A percentile compares a stretch with the other conserved stretches of the same genome.
Conservation (phyloP, 1,140 invertebrate genomes). For the Aphidius ervi region DNA sequence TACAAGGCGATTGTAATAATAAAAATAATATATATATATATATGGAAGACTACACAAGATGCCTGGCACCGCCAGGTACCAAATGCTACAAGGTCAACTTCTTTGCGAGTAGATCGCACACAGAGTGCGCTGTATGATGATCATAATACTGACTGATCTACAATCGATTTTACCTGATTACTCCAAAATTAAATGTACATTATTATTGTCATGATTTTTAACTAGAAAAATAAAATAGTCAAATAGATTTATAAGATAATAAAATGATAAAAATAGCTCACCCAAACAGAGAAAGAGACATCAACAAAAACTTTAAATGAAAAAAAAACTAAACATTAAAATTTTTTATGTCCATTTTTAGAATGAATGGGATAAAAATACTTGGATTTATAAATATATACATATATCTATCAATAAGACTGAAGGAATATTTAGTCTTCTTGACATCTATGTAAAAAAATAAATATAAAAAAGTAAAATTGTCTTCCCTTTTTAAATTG, state of each 20-base stretch:
- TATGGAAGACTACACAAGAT: slow-evolving; percentile 11
- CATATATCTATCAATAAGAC: no score
- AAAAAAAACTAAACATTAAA: background rate
- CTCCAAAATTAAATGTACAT: no score
- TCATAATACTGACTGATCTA: slow-evolving; percentile 10
- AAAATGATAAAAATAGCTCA: background rate
- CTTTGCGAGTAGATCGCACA: slow-evolving; percentile 33
- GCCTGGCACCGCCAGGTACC: slow-evolving; percentile 50
- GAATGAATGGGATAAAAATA: no score
- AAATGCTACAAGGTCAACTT: slow-evolving; percentile 52
- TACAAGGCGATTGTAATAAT: background rate
- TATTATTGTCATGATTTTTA: no score
- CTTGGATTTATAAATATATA: no score
- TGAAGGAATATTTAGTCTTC: no score
- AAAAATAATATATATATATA: slow-evolving; percentile 2
- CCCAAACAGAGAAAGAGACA: background rate
- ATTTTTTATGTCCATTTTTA: background rate
- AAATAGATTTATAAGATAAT: no score
- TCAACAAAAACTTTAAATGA: background rate
- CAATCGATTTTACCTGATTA: background rate
- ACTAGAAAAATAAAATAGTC: background rate
- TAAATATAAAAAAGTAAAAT: no score
- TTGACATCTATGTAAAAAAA: no score
- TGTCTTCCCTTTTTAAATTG: no score
- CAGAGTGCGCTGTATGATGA: slow-evolving; percentile 30